phyloP scores from a whole-genome alignment of 2,113 vertebrate species.

The Pholis gunnellus region DNA sequence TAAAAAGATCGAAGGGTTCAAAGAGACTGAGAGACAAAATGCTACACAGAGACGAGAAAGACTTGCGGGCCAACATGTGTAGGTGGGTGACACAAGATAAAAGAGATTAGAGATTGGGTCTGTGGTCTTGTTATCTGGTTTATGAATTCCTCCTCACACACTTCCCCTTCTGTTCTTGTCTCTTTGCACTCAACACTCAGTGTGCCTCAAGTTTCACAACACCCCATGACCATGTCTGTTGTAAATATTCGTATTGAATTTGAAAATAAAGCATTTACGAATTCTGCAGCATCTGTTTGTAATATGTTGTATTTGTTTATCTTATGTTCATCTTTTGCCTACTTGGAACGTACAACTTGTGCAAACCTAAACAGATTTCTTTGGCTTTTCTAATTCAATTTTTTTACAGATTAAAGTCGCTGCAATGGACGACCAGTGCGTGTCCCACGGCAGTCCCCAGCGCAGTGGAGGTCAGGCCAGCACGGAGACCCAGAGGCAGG shows the following conservation, averaged over 20 bases:
- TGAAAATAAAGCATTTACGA: background rate
- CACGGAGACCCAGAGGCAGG: slow-evolving; percentile 67
- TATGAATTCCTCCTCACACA: slow-evolving; percentile 51
- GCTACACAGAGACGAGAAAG: background rate
- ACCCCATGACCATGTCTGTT: background rate
- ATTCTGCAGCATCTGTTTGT: background rate
- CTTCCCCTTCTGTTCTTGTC: slow-evolving; percentile 27
- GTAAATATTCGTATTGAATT: background rate
- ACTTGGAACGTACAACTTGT: background rate
- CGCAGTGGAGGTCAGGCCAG: slow-evolving; percentile 62
- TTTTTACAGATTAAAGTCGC: slow-evolving; percentile 53
- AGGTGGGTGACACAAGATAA: slow-evolving; percentile 26
- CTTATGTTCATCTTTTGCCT: background rate
- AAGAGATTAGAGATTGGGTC: slow-evolving; percentile 41
- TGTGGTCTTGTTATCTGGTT: slow-evolving; percentile 47
- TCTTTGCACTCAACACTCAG: slow-evolving; percentile 29
- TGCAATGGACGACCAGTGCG: slow-evolving; percentile 90
- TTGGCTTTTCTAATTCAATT: background rate
- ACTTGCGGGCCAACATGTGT: background rate
- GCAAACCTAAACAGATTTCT: slow-evolving; percentile 8
- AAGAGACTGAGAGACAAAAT: slow-evolving; percentile 1
- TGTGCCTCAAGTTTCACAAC: background rate
- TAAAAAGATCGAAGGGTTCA: background rate
- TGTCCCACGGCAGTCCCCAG: slow-evolving; percentile 78
- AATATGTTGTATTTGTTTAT: background rate